Conservation (phyloP, 2,797 vertebrate species). For the Eulemur coronatus region DNA sequence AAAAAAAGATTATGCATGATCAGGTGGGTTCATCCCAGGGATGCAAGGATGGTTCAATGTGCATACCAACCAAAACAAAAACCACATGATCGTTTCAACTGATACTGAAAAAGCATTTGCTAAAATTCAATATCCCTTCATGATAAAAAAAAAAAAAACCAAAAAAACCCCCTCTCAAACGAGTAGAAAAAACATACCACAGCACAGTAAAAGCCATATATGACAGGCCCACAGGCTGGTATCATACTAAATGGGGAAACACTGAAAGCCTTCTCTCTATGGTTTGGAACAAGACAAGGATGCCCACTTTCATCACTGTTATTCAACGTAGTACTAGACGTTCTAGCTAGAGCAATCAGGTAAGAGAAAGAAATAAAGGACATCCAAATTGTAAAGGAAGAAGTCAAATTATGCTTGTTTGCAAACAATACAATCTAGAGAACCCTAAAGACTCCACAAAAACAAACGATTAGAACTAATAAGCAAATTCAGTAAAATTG, state of each 20-base stretch:
- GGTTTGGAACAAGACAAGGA: not conserved
- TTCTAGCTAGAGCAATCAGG: not conserved
- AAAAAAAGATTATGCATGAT: too few species aligned
- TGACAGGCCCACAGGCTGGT: not conserved
- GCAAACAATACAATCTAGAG: not conserved
- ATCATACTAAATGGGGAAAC: not conserved
- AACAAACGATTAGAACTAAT: not conserved
- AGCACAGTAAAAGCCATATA: not conserved
- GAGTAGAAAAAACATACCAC: not conserved
- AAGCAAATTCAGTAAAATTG: not conserved
- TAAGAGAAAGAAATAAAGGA: not conserved
- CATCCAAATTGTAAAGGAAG: not conserved
- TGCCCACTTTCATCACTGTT: not conserved
- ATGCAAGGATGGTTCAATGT: too few species aligned
- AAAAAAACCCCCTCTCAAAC: not conserved
- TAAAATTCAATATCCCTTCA: too few species aligned
- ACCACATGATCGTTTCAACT: too few species aligned
- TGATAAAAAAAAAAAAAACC: too few species aligned
- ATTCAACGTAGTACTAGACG: not conserved
- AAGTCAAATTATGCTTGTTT: not conserved
- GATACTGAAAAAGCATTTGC: too few species aligned
- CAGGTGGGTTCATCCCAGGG: too few species aligned
- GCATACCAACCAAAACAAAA: too few species aligned
- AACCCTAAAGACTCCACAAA: not conserved
- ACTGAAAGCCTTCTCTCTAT: not conserved